Base-by-base conservation (phyloP, 1,140 invertebrate genomes). In the Lucilia cuprina region DNA sequence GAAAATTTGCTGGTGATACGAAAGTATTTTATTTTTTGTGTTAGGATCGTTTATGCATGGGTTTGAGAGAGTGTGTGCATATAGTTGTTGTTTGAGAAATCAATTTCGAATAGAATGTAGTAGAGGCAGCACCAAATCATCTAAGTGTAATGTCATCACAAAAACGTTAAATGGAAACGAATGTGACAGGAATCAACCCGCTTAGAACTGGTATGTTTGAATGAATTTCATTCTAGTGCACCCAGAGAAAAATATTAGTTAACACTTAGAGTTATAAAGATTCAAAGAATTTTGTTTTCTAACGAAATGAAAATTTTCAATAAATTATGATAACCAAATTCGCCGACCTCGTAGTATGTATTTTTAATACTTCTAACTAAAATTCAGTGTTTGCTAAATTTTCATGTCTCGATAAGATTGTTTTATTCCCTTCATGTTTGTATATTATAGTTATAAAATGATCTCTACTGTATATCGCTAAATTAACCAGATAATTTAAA, bases 151-250 rank as follows among this genome's bases (percentile, higher is more conserved):
- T 41, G 83, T 70, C 83, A 84, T 84, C 75, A 41, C 60, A n/a
- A 17, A 47, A 60, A 65, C 75, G 83, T 87, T 86, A 87, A 89
- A 86, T 87, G 86, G 78, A 87, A 87, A 88, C 87, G 86, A 86
- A 89, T 88, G 77, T 83, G 84, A 85, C 86, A 83, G 41, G 70
- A 84, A 84, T 50, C 25, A 41, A 17, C 41, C 25, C n/a, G 41
- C 19, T 9, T 50, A 21, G n/a, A 55, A 80, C 19, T 21, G 41
- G 8, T 50, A 21, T 80, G 17, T 55, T 13, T 55, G 4, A 55
- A n/a, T 55, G 12, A n/a, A n/a, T 55, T 55, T 41, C 7, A 55
- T 30, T 4, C 1, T 5, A 41, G 25, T 41, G 41, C 14, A 78
- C 75, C 47, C 75, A 41, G 2, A 8, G 25, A 78, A 78, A 78